Evolutionary conservation across 2,888 invertebrate genomes (phyloP), one percentile per base, ranked within the genome.

Genomic region (Zaprionus bogoriensis): DNA sequence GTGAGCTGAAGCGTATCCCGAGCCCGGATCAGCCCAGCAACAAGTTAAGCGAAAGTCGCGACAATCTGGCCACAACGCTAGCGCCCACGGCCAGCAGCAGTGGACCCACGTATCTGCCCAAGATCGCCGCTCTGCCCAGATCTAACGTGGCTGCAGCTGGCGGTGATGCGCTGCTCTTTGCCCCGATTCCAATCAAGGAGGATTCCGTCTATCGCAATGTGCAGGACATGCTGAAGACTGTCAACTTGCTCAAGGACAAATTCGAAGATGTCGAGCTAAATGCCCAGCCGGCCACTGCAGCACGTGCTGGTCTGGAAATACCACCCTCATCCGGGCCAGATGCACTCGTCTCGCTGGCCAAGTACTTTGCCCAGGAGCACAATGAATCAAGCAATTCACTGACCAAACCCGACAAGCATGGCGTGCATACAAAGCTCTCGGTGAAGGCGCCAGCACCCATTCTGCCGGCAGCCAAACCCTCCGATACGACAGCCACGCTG

Each of bases 291-390:
- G 71, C 84, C 1, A 60, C 67, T 0, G 92, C 92, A 41, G 91
- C 92, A 23, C 92, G 94, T 63, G 92, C 93, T 28, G 95, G 94
- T 3, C 90, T 95, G n/a, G 92, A 94, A 4, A 93, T 95, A 6
- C 95, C 95, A 2, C 94, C 94, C 12, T 95, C 95, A 0, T 93
- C 95, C 0, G 95, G 95, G 0, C 95, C 96, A 0, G 95, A 95
- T 87, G 95, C 95, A 0, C 91, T 96, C 9, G 95, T 95, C 75
- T 95, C 96, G 0, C 89, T 96, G 41, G 96, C 96, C 1, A 93
- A 95, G 70, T 96, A 96, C 86, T 96, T 96, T 87, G 96, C 96
- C 2, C 71, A 92, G 27, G 89, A 91, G 23, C 90, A 86, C 22
- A 89, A 92, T 27, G 89, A 91, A 3, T 79, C 80, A 0, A 30